Percentiles rank a stretch among this genome's conserved stretches.
phyloP scores from a whole-genome alignment of 2,113 vertebrate genomes.

The Notothenia rossii region DNA sequence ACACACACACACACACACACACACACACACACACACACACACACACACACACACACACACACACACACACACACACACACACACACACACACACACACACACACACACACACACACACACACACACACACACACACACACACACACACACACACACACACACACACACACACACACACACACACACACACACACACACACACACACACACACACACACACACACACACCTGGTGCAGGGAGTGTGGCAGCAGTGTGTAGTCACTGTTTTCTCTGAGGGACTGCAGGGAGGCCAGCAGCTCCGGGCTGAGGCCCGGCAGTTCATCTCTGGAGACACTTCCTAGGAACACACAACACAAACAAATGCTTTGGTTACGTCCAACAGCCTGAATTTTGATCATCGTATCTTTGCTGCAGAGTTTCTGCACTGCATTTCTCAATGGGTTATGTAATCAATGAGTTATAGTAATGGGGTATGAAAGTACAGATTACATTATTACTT shows the following conservation, averaged over 20 bases:
- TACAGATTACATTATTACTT: background rate
- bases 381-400: background rate
- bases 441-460: background rate
- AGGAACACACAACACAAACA: constrained; percentile 56
- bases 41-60: constrained; percentile 82
- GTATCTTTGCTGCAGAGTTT: background rate
- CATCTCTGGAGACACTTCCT: constrained; percentile 57
- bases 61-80: background rate
- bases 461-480: background rate
- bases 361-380: background rate
- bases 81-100: no score
- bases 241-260: constrained; percentile 90
- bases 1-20: background rate
- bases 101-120: background rate
- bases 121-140: background rate
- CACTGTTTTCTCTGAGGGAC: constrained; percentile 86
- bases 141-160: constrained; percentile 2
- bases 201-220: background rate
- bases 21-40: constrained; percentile 18
- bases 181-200: background rate
- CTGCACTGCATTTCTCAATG: background rate
- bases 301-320: constrained; percentile 63
- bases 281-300: constrained; percentile 89
- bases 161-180: no score
- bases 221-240: constrained; percentile 92